These are phyloP conservation scores for Rattus rattus DNA, from an alignment of 2,113 vertebrate genomes.

Conservation along the genomic window DNA sequence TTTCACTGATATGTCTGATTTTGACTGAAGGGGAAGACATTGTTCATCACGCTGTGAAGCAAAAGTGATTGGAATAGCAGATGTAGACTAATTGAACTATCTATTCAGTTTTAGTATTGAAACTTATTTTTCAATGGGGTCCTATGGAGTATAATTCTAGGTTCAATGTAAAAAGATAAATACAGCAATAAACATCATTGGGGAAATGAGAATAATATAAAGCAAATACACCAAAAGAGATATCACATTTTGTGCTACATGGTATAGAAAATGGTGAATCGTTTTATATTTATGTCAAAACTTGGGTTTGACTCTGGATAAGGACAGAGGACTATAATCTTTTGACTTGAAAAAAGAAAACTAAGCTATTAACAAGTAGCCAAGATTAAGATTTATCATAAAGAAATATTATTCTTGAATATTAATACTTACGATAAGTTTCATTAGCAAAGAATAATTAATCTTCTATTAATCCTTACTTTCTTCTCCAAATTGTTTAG, in stretches of 20 bases:
- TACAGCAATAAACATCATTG: accelerated
- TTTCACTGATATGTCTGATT: background rate
- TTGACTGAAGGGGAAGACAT: background rate
- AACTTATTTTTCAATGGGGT: background rate
- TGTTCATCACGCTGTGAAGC: background rate
- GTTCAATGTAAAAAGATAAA: slow-evolving; percentile 1
- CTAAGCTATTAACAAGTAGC: background rate
- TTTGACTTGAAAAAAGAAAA: background rate
- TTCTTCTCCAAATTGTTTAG: background rate
- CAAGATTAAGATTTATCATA: background rate
- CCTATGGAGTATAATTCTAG: background rate
- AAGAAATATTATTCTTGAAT: background rate
- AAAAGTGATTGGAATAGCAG: background rate
- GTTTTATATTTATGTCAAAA: background rate
- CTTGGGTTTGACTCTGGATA: background rate
- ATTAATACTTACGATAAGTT: background rate
- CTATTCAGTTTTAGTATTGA: background rate
- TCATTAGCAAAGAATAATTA: background rate
- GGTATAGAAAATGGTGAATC: background rate
- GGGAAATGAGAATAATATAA: background rate
- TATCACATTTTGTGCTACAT: background rate
- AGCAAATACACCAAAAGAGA: background rate
- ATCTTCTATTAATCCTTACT: background rate
- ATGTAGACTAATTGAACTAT: background rate
- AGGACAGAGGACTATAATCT: background rate